Evolutionary conservation across 2,797 vertebrate genomes (phyloP).

Genomic region (Eidolon dupreanum): DNA sequence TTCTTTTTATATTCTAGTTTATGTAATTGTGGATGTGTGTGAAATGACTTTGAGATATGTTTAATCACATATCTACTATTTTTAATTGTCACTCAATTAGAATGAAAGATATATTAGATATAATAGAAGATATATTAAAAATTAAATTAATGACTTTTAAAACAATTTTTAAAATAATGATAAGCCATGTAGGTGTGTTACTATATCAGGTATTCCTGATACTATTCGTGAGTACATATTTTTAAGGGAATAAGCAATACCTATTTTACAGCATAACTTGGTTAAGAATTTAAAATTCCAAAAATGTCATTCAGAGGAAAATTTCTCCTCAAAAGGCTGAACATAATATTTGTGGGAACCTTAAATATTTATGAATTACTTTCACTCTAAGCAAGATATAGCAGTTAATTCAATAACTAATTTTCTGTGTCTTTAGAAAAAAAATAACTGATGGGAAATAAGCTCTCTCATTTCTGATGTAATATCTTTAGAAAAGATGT

Average conservation of each 20-base stretch:
- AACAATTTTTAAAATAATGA: slow-evolving; percentile 26
- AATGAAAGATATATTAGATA: not conserved
- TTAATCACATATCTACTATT: not conserved
- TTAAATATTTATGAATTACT: not conserved
- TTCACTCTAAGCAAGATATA: not conserved
- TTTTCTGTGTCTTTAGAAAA: not conserved
- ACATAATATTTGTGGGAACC: not conserved
- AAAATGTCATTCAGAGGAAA: not conserved
- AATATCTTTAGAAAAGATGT: not conserved
- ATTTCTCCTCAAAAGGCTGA: not conserved
- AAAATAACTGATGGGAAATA: not conserved
- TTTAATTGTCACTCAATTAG: not conserved
- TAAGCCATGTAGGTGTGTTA: not conserved
- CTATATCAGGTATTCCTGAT: not conserved
- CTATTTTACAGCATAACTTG: not conserved
- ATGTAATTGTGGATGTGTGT: not conserved
- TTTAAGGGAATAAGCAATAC: not conserved
- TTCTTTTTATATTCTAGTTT: not conserved
- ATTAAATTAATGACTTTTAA: not conserved
- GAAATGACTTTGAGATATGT: not conserved
- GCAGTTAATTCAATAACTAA: not conserved
- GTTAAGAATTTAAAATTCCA: not conserved
- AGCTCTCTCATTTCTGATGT: not conserved
- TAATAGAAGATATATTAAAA: not conserved
- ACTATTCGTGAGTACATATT: not conserved